These are phyloP conservation scores for Phylloscopus collybita DNA, from an alignment of 2,797 vertebrate genomes.

Conservation along the genomic window DNA sequence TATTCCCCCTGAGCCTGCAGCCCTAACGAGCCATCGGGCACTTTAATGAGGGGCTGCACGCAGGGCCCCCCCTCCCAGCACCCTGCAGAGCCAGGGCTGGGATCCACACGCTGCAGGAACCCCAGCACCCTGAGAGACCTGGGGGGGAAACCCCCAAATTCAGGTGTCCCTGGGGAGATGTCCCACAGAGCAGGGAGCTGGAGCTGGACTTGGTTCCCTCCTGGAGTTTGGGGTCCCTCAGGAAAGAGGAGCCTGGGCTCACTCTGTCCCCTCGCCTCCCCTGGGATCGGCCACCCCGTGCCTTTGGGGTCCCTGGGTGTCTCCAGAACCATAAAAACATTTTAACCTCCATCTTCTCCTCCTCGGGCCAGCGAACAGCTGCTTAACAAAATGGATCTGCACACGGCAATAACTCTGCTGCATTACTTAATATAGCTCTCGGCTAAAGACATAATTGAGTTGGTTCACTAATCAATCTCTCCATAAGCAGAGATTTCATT, in stretches of 20 bases:
- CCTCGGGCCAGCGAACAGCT: slow-evolving; percentile 71
- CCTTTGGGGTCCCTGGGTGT: neutral
- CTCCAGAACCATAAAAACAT: slow-evolving; percentile 1
- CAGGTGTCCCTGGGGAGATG: neutral
- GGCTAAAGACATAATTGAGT: slow-evolving; percentile 82
- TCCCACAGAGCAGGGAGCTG: neutral
- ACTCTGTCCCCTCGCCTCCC: rapidly evolving
- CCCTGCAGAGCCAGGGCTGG: neutral
- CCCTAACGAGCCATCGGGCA: rapidly evolving
- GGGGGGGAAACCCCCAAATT: neutral
- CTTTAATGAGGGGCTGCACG: neutral
- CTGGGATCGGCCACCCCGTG: rapidly evolving
- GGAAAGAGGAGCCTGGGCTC: neutral
- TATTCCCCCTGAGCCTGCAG: neutral
- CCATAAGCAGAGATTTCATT: slow-evolving; percentile 72
- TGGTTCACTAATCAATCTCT: slow-evolving; percentile 82
- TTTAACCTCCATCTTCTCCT: slow-evolving; percentile 75
- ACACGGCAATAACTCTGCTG: slow-evolving; percentile 75
- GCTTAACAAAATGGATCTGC: slow-evolving; percentile 78
- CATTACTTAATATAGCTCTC: slow-evolving; percentile 81
- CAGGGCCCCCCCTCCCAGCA: rapidly evolving
- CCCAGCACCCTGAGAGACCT: rapidly evolving
- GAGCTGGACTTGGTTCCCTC: rapidly evolving
- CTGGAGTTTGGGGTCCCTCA: neutral
- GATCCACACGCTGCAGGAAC: rapidly evolving